phyloP scores from a whole-genome alignment of 2,113 vertebrate genomes.

The Piprites chloris region DNA sequence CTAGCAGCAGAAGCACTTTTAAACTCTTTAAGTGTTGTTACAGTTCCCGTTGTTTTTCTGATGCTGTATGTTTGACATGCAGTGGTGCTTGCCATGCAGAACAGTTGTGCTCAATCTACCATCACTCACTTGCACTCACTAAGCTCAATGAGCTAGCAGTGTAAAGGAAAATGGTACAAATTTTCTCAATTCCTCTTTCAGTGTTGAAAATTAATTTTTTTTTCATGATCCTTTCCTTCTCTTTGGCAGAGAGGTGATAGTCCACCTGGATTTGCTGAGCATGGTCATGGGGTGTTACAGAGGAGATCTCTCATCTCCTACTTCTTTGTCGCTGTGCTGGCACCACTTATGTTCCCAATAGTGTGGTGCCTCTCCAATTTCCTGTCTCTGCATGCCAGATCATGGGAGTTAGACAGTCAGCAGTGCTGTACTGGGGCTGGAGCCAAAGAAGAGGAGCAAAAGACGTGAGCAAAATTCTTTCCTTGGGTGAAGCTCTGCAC shows the following conservation, averaged over 20 bases:
- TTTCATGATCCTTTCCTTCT: background rate
- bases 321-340: background rate
- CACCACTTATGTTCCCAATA: background rate
- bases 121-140: background rate
- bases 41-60: background rate
- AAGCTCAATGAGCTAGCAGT: background rate
- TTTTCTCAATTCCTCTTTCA: background rate
- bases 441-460: slow-evolving; percentile 46
- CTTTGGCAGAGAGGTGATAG: background rate
- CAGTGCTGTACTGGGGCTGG: background rate
- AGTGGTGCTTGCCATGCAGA: background rate
- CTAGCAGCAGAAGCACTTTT: background rate
- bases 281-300: background rate
- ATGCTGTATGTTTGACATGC: background rate
- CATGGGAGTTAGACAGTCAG: slow-evolving; percentile 16
- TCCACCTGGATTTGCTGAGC: background rate
- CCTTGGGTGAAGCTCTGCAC: background rate
- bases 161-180: background rate
- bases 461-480: slow-evolving; percentile 42
- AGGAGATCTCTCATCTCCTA: background rate
- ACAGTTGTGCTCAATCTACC: background rate
- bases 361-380: slow-evolving; percentile 8
- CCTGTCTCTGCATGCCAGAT: slow-evolving; percentile 31
- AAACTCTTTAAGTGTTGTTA: background rate
- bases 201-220: background rate